Evolutionary conservation across 2,888 invertebrate species (phyloP), one percentile per base, ranked within the genome.

Genomic region (Drosophila tripunctata): DNA sequence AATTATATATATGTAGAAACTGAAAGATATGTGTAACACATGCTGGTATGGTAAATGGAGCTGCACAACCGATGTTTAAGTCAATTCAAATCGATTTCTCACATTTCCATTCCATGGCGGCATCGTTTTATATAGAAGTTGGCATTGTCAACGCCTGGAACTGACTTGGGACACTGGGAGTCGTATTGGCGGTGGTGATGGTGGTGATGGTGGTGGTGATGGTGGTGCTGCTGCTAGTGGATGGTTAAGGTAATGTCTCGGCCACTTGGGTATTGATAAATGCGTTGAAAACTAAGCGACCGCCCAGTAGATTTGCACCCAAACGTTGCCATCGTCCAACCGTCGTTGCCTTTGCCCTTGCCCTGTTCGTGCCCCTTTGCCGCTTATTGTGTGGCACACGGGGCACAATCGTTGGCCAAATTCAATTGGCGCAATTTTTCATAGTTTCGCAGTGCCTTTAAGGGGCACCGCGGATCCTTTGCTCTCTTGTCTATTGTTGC

Each of bases 391-490:
- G 43, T 41, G 52, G 45, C 40, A 58, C 72, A 61, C 27, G 27
- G 61, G 55, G 45, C 71, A 83, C 80, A 85, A 83, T 86, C 71
- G 80, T 64, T 87, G 78, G 86, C 86, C 88, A 83, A 87, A 83
- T 90, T 89, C 90, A 89, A 90, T 89, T 89, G 88, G 76, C 78
- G 82, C 80, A 89, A 89, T 89, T 90, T 90, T 89, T 89, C 88
- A 89, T 83, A 69, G 75, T 73, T 61, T 61, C 41, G 24, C 56
- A 44, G 67, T 67, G 73, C 73, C 78, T 87, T 75, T 50, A 75
- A 80, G 78, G 81, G 81, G 65, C 50, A 67, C 81, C 67, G 78
- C 75, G 69, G 60, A 83, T 86, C 74, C 79, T 80, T 80, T 82
- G 78, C 50, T 57, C 50, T 57, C 55, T 67, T 57, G 71, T 75